phyloP scores from a whole-genome alignment of 1,140 invertebrate species.

The Prorops nasuta region DNA sequence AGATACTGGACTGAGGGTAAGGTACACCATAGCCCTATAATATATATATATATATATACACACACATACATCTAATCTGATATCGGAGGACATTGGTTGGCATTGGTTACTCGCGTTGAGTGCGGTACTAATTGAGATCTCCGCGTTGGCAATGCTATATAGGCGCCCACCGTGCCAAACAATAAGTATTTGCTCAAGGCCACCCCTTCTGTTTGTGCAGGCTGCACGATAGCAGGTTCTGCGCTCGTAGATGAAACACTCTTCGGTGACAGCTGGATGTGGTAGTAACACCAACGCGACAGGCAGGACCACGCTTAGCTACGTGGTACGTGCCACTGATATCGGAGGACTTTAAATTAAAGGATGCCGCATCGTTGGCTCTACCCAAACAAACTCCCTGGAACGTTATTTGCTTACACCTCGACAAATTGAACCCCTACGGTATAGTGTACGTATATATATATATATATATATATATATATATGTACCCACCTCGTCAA shows the following conservation, averaged over 20 bases:
- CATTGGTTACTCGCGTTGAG: constrained; percentile 39
- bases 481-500: not conserved
- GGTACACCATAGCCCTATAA: too few relatives aligned
- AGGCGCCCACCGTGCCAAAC: constrained; percentile 36
- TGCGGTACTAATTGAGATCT: constrained; percentile 47
- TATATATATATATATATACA: too few relatives aligned
- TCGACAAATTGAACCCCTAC: constrained; percentile 50
- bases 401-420: constrained; percentile 50
- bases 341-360: constrained; percentile 47
- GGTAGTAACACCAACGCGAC: too few relatives aligned
- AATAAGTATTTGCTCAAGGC: constrained; percentile 53
- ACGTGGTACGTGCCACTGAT: not conserved
- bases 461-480: too few relatives aligned
- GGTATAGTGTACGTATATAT: too few relatives aligned
- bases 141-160: constrained; percentile 16
- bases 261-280: too few relatives aligned
- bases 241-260: not conserved
- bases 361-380: constrained; percentile 45
- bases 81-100: constrained; percentile 33
- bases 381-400: constrained; percentile 48
- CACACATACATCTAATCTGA: too few relatives aligned
- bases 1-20: too few relatives aligned
- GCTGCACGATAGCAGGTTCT: constrained; percentile 27
- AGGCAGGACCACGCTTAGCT: not conserved
- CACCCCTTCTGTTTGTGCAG: constrained; percentile 52